Evolutionary conservation across 2,113 vertebrate genomes (phyloP).

Genomic region (Cettia cetti): DNA sequence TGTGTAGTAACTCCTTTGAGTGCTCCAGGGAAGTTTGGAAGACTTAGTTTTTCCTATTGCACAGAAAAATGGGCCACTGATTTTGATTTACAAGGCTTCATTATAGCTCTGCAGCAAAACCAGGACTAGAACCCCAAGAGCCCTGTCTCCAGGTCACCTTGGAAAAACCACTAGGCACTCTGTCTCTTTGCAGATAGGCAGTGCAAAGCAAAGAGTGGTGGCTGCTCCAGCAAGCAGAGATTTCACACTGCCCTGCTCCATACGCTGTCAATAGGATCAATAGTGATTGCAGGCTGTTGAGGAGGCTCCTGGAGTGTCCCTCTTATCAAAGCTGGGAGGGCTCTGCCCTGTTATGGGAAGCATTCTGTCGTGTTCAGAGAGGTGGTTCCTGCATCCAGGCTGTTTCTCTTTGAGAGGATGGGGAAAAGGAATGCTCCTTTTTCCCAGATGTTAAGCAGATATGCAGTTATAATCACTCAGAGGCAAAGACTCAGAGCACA

Average conservation of each 20-base stretch:
- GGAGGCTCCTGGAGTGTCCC: neutral
- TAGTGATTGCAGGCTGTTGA: neutral
- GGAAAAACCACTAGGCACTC: neutral
- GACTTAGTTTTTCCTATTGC: neutral
- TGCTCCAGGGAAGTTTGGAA: neutral
- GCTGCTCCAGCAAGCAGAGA: neutral
- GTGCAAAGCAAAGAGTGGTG: neutral
- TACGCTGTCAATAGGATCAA: neutral
- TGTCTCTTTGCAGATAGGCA: neutral
- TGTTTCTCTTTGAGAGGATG: neutral
- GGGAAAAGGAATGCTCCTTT: neutral
- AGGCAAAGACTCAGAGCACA: neutral
- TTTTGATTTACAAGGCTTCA: conserved; percentile 28
- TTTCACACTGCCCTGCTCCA: neutral
- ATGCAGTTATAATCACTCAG: neutral
- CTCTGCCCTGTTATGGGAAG: neutral
- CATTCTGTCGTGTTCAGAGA: neutral
- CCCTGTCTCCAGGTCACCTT: neutral
- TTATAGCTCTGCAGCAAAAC: conserved; percentile 35
- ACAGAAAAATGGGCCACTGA: neutral
- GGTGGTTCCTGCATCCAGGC: neutral
- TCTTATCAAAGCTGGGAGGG: rapidly evolving
- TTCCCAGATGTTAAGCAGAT: neutral
- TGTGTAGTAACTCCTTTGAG: neutral
- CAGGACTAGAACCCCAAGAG: conserved; percentile 32